These are phyloP conservation scores for Lycaon pictus DNA, from an alignment of 2,113 vertebrate genomes.

Conservation along the genomic window DNA sequence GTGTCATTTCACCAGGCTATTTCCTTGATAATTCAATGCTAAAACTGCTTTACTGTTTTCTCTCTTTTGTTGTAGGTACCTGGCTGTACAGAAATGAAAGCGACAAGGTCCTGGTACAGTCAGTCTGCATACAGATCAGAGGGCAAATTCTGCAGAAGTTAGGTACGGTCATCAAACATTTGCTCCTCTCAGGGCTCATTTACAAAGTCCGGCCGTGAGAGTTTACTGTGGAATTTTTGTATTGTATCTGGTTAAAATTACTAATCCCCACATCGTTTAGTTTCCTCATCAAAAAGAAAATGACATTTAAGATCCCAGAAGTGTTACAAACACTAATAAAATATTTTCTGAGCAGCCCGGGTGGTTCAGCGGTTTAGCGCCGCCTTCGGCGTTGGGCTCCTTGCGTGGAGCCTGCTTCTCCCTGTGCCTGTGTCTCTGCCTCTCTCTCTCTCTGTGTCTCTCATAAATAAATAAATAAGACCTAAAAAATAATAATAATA, in stretches of 20 bases:
- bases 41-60: not conserved
- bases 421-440: too few species aligned
- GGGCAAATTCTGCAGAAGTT: slow-evolving; percentile 97
- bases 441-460: too few species aligned
- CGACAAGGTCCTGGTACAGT: slow-evolving; percentile 93
- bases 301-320: not conserved
- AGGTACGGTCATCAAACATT: slow-evolving; percentile 83
- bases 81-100: slow-evolving; percentile 93
- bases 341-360: not conserved
- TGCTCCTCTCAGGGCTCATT: not conserved
- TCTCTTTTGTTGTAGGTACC: slow-evolving; percentile 87
- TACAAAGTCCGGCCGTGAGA: not conserved
- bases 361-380: too few species aligned
- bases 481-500: too few species aligned
- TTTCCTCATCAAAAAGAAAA: not conserved
- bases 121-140: slow-evolving; percentile 96
- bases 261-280: not conserved
- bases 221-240: not conserved
- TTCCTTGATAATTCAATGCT: not conserved
- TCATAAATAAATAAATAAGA: too few species aligned
- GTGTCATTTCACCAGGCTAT: not conserved
- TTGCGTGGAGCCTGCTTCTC: too few species aligned
- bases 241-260: not conserved
- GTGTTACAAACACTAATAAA: not conserved
- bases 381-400: too few species aligned